Evolutionary conservation across 92 coral and sea anemone genomes (phyloP).

Genomic region (Ricordea florida): DNA sequence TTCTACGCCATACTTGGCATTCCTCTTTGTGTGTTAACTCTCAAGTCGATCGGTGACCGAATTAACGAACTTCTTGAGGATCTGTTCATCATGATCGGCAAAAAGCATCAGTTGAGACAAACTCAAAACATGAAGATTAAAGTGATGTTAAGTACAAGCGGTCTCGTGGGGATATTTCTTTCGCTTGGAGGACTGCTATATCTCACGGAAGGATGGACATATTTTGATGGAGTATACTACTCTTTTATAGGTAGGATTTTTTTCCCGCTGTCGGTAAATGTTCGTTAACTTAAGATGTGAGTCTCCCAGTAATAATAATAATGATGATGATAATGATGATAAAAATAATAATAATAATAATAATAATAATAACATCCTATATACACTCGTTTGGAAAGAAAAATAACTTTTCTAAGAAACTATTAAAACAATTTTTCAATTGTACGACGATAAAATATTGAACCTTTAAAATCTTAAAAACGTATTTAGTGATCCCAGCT

Average conservation of each 20-base stretch:
- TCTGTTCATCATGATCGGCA: slow-evolving; percentile 8
- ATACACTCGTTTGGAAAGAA: no score
- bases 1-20: slow-evolving; percentile 54
- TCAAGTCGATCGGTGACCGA: slow-evolving; percentile 42
- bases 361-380: no score
- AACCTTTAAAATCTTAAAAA: no score
- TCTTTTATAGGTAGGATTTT: slow-evolving; percentile 43
- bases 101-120: slow-evolving; percentile 30
- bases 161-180: slow-evolving; percentile 25
- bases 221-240: slow-evolving; percentile 55
- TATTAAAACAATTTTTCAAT: no score
- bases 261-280: background rate
- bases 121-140: slow-evolving; percentile 37
- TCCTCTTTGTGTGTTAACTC: slow-evolving; percentile 44
- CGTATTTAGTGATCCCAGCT: no score
- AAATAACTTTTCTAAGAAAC: no score
- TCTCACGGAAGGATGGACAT: slow-evolving; percentile 59
- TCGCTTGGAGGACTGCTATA: slow-evolving; percentile 52
- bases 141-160: slow-evolving; percentile 17
- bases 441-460: no score
- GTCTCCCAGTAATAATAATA: no score
- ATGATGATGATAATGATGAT: no score
- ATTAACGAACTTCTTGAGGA: slow-evolving; percentile 28
- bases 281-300: background rate
- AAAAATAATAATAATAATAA: no score